Conservation (phyloP, 2,797 vertebrate genomes). For the Pantherophis alleghaniensis region DNA sequence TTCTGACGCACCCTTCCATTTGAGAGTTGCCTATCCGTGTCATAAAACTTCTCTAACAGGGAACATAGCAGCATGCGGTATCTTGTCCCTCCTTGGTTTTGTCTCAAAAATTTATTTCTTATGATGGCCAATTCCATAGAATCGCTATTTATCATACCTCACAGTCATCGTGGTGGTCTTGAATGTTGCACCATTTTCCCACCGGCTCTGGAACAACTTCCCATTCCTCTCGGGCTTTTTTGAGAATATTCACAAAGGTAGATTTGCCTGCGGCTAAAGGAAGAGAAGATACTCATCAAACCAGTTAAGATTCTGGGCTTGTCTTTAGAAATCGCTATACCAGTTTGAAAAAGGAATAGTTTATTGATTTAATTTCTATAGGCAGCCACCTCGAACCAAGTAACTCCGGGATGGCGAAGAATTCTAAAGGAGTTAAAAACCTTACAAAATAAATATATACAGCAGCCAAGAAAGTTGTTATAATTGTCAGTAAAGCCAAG, state of each 20-base stretch:
- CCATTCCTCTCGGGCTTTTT: slow-evolving; percentile 81
- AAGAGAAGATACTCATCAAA: fast-evolving
- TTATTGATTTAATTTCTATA: neutral
- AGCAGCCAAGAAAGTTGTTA: too few species aligned
- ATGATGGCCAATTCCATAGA: fast-evolving
- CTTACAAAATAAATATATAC: neutral
- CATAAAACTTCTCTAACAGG: neutral
- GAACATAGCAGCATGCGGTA: neutral
- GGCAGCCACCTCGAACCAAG: too few species aligned
- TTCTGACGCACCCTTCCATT: neutral
- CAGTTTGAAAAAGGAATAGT: neutral
- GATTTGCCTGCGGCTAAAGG: slow-evolving; percentile 87
- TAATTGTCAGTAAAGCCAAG: too few species aligned
- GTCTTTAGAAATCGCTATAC: neutral
- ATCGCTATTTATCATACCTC: slow-evolving; percentile 75
- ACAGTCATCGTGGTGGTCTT: slow-evolving; percentile 75
- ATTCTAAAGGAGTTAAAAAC: neutral
- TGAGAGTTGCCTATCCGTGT: neutral
- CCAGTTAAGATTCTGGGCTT: neutral
- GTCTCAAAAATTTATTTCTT: neutral
- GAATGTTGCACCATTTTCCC: slow-evolving; percentile 93
- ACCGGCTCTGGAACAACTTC: slow-evolving; percentile 91
- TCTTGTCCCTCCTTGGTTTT: neutral
- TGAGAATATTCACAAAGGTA: slow-evolving; percentile 86
- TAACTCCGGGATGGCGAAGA: neutral